Evolutionary conservation across 2,888 invertebrate species (phyloP).

Genomic region (Oligia latruncula): DNA sequence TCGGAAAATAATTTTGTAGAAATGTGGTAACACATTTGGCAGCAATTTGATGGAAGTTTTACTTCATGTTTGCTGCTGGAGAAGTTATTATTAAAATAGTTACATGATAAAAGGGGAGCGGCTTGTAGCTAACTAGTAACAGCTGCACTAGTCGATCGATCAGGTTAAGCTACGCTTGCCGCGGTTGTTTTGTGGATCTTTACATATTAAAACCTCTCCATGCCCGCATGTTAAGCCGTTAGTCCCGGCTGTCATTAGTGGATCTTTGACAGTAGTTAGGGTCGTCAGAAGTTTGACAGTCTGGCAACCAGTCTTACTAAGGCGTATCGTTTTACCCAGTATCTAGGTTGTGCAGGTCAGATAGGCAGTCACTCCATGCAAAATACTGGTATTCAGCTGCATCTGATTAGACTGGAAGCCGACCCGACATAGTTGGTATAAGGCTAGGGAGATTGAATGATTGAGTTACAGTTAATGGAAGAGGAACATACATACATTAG

Average conservation of each 20-base stretch:
- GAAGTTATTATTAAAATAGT: not conserved
- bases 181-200: too few relatives aligned
- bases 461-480: too few relatives aligned
- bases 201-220: too few relatives aligned
- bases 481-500: not conserved
- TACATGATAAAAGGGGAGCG: not conserved
- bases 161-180: too few relatives aligned
- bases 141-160: too few relatives aligned
- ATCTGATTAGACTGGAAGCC: not conserved
- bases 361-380: not conserved
- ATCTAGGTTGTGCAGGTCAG: not conserved
- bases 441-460: too few relatives aligned
- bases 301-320: too few relatives aligned
- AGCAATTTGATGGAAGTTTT: slow-evolving; percentile 7
- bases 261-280: too few relatives aligned
- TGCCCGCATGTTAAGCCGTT: too few relatives aligned
- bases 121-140: too few relatives aligned
- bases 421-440: not conserved
- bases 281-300: too few relatives aligned
- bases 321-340: not conserved
- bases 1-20: slow-evolving; percentile 6
- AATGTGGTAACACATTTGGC: slow-evolving; percentile 14
- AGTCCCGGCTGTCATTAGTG: too few relatives aligned
- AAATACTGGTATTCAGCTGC: not conserved
- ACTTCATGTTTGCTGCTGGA: not conserved